Evolutionary conservation across 2,888 invertebrate genomes (phyloP).

Genomic region (Gari tellinella): DNA sequence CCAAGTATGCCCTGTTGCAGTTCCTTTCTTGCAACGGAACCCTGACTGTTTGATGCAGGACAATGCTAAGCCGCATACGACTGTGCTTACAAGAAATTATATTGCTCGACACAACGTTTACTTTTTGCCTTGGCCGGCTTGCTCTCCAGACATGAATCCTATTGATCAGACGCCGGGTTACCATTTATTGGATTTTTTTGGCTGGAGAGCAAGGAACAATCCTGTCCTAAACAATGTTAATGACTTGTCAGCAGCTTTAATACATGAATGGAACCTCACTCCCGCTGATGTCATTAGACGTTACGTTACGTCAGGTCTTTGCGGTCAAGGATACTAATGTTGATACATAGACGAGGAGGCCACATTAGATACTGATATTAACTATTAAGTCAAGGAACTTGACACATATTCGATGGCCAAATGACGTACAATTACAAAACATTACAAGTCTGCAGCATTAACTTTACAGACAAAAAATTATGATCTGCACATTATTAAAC

Average conservation of each 20-base stretch:
- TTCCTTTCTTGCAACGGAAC: slow-evolving; percentile 1
- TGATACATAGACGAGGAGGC: slow-evolving; percentile 19
- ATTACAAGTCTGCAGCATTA: too few relatives aligned
- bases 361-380: slow-evolving; percentile 22
- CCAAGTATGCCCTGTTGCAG: neutral
- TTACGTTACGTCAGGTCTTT: slow-evolving; percentile 17
- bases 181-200: slow-evolving; percentile 17
- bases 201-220: neutral
- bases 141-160: slow-evolving; percentile 13
- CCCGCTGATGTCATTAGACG: slow-evolving; percentile 16
- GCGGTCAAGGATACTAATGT: slow-evolving; percentile 1
- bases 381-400: too few relatives aligned
- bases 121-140: slow-evolving; percentile 14
- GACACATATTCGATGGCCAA: too few relatives aligned
- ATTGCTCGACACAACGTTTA: slow-evolving; percentile 8
- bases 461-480: too few relatives aligned
- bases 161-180: too few relatives aligned
- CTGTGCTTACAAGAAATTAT: slow-evolving; percentile 5
- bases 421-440: too few relatives aligned
- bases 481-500: too few relatives aligned
- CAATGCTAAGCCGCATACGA: slow-evolving; percentile 26
- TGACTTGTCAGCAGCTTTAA: slow-evolving; percentile 9
- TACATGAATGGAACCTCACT: slow-evolving; percentile 21
- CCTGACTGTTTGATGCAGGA: slow-evolving; percentile 7
- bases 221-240: neutral